Base-by-base conservation (phyloP, 1,140 invertebrate species). In the Ceratosolen fusciceps region DNA sequence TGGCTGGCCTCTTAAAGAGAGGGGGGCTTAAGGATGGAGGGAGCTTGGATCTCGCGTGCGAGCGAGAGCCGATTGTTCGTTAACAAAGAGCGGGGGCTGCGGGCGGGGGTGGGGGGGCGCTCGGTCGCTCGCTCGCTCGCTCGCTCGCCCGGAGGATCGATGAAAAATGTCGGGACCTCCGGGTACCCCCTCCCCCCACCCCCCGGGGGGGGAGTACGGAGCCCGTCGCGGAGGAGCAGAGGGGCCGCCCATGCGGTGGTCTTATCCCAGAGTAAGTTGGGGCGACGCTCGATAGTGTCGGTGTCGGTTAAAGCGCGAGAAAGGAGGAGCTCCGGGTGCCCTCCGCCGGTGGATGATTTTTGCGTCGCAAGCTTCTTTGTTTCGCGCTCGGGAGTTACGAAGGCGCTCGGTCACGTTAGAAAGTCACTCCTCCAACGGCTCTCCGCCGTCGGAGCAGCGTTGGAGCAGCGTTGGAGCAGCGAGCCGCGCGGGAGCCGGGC, bases 361-460 rank as follows among this genome's bases (percentile, higher is more conserved):
- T 77, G 65, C 79, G 74, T 72, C 47, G 26, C 70, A 75, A 83
- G 81, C 79, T 81, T 81, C 83, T 84, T 84, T 82, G 83, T 85
- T 85, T 82, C 75, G 81, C 60, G 37, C 54, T 58, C 54, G 62
- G 83, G 81, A 85, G 83, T 81, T 84, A 82, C 85, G 82, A 86
- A 85, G 83, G 83, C 84, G 85, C 84, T 85, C 86, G 83, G 85
- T 87, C 84, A 86, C 83, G 85, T 87, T 87, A 87, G 86, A 87
- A 87, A 87, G 86, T 87, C 84, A 80, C 79, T 71, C 72, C 39
- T 68, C n/a, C 52, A n/a, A 67, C 74, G 21, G 29, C 49, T 56
- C 37, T 56, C 62, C 21, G 24, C n/a, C n/a, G 62, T 9, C n/a
- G 81, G 80, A 77, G 60, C 58, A n/a, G 79, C 54, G 29, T 52